These are phyloP conservation scores for Dendrolimus punctatus DNA, from an alignment of 1,140 invertebrate species.

Conservation along the genomic window DNA sequence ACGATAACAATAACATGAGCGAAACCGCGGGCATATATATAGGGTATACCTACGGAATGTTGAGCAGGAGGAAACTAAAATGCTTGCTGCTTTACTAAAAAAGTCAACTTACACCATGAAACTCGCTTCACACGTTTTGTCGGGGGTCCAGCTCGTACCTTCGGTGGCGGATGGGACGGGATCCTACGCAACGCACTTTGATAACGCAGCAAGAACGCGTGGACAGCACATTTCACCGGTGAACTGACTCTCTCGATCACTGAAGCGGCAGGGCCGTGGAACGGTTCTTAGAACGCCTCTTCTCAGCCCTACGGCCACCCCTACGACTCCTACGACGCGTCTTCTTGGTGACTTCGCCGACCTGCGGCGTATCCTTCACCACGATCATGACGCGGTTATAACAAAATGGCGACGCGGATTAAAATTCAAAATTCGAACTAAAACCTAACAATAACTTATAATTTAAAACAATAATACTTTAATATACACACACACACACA, in stretches of 20 bases:
- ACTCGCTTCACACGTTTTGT: constrained; percentile 56
- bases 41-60: too few species aligned
- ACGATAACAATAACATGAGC: too few species aligned
- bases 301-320: constrained; percentile 27
- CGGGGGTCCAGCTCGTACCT: constrained; percentile 47
- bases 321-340: constrained; percentile 34
- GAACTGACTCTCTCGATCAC: constrained; percentile 17
- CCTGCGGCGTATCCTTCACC: constrained; percentile 31
- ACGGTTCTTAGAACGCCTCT: constrained; percentile 28
- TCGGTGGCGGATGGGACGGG: constrained; percentile 49
- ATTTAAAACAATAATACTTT: constrained; percentile 27
- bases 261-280: constrained; percentile 12
- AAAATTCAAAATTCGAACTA: constrained; percentile 25
- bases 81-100: too few species aligned
- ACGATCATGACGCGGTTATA: constrained; percentile 34
- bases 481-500: constrained; percentile 22
- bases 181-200: constrained; percentile 52
- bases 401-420: constrained; percentile 49
- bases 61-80: too few species aligned
- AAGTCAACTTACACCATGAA: constrained; percentile 53
- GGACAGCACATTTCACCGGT: constrained; percentile 50
- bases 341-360: constrained; percentile 29
- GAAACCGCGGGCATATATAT: too few species aligned
- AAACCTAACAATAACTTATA: constrained; percentile 20
- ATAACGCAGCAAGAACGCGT: constrained; percentile 48